Conservation (phyloP, 1,140 invertebrate genomes). For the Bombus confusus region DNA sequence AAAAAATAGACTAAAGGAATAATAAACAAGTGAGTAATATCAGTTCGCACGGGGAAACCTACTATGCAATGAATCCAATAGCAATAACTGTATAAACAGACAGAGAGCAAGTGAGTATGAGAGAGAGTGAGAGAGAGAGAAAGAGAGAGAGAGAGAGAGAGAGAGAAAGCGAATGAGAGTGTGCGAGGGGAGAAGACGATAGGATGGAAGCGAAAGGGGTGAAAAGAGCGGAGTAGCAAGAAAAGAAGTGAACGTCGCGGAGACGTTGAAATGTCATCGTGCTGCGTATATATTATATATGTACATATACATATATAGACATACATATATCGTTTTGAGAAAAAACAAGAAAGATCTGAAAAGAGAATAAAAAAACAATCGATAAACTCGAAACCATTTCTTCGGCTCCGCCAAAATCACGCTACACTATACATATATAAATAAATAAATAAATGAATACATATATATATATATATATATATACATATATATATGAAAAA, state of each 20-base stretch:
- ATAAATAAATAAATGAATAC: conserved; percentile 65
- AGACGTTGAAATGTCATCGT: conserved; percentile 64
- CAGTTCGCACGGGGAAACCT: conserved; percentile 72
- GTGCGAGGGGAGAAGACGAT: not conserved
- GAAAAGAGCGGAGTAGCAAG: not conserved
- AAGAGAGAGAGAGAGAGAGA: not conserved
- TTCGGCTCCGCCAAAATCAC: conserved; percentile 63
- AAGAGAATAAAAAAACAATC: conserved; percentile 12
- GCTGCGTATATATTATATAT: conserved; percentile 3
- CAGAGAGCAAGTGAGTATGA: not conserved
- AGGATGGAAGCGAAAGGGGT: not conserved
- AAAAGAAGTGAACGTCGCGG: conserved; percentile 49
- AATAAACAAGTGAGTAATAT: conserved; percentile 65
- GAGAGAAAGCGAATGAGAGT: not conserved
- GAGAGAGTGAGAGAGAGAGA: not conserved
- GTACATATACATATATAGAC: not conserved
- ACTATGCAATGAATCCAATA: conserved; percentile 80
- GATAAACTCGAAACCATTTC: conserved; percentile 52
- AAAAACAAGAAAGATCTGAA: not conserved
- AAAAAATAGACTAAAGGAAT: conserved; percentile 7
- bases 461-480: conserved; percentile 69
- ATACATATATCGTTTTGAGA: conserved; percentile 54
- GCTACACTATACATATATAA: conserved; percentile 74
- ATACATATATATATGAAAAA: conserved; percentile 70
- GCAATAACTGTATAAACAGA: conserved; percentile 77